A percentile compares a stretch with the other conserved stretches of the same genome.
phyloP scores from a whole-genome alignment of 2,888 invertebrate species.

The Drosophila recens region DNA sequence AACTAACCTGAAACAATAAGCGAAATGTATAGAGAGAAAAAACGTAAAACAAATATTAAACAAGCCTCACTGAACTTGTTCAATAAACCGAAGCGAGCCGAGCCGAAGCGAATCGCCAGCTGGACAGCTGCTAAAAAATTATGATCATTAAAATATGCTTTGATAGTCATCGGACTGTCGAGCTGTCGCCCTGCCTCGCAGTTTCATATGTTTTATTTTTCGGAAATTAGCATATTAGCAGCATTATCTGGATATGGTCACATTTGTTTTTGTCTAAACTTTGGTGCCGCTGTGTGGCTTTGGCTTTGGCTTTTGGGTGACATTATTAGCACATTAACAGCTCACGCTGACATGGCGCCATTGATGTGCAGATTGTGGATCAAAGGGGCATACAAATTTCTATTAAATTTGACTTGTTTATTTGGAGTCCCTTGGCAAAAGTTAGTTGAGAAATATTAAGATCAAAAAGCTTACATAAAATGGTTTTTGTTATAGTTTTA shows the following conservation, averaged over 20 bases:
- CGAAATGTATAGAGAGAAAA: conserved; percentile 17
- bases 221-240: conserved; percentile 60
- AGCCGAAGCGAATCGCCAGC: conserved; percentile 35
- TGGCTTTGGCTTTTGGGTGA: conserved; percentile 45
- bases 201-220: conserved; percentile 5
- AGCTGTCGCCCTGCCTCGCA: conserved; percentile 16
- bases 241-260: conserved; percentile 59
- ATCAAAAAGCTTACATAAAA: not conserved
- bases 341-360: conserved; percentile 53
- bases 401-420: not conserved
- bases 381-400: not conserved
- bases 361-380: not conserved
- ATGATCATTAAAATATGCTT: conserved; percentile 65
- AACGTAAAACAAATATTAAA: conserved; percentile 33
- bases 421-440: not conserved
- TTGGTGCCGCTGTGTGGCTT: conserved; percentile 52
- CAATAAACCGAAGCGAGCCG: conserved; percentile 50
- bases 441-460: not conserved
- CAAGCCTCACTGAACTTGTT: conserved; percentile 54
- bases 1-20: conserved; percentile 48
- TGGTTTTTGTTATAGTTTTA: too few species aligned
- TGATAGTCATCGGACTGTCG: conserved; percentile 59
- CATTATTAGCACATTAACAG: conserved; percentile 70
- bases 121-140: conserved; percentile 31
- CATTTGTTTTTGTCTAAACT: conserved; percentile 55